Conservation (phyloP, 1,140 invertebrate species). For the Mycetomoellerius zeteki region DNA sequence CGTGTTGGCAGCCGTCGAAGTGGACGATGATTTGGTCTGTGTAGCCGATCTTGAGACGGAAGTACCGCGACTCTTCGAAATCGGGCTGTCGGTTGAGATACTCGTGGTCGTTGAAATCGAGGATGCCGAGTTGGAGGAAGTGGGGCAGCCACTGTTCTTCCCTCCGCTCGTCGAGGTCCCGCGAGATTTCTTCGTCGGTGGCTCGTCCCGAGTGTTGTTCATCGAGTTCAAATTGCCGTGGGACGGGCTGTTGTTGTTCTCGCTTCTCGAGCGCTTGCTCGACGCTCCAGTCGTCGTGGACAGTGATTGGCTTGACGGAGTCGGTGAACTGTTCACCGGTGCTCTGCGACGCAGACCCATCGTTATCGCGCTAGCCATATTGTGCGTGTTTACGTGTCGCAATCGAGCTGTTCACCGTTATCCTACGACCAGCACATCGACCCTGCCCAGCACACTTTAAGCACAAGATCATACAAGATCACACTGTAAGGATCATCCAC, state of each 20-base stretch:
- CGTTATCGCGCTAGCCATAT: slow-evolving; percentile 85
- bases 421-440: slow-evolving; percentile 15
- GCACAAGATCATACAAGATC: slow-evolving; percentile 24
- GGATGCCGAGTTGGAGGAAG: slow-evolving; percentile 34
- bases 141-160: slow-evolving; percentile 64
- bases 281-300: slow-evolving; percentile 63
- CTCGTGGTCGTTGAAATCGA: slow-evolving; percentile 34
- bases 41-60: slow-evolving; percentile 65
- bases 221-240: slow-evolving; percentile 86
- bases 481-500: slow-evolving; percentile 39
- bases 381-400: slow-evolving; percentile 30
- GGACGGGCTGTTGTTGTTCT: slow-evolving; percentile 86
- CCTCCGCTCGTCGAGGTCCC: slow-evolving; percentile 70
- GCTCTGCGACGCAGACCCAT: slow-evolving; percentile 86
- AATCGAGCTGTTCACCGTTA: background rate
- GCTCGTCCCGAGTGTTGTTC: slow-evolving; percentile 79
- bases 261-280: slow-evolving; percentile 84
- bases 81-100: slow-evolving; percentile 42
- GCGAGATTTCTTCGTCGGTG: slow-evolving; percentile 83
- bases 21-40: slow-evolving; percentile 61
- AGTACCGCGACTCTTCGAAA: slow-evolving; percentile 64
- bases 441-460: slow-evolving; percentile 4
- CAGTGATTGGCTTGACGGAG: slow-evolving; percentile 72
- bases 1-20: slow-evolving; percentile 38
- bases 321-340: slow-evolving; percentile 81